Evolutionary conservation across 2,797 vertebrate species (phyloP), one percentile per base, ranked within the genome.

Genomic region (Enteromius unitaeniatus): DNA sequence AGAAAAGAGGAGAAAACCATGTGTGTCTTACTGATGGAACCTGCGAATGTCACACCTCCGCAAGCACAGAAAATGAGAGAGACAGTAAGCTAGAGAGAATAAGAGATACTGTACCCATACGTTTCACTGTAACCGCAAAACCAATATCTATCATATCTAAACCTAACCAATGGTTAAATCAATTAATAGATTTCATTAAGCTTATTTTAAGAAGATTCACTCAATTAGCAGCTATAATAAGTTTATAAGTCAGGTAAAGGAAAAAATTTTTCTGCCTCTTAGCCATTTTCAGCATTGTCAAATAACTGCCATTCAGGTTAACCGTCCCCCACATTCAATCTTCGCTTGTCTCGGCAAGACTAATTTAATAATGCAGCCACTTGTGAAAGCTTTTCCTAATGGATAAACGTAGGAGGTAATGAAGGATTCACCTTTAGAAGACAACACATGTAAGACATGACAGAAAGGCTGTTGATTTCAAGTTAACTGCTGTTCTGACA

Each of bases 401-500:
- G 19, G 65, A 78, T 84, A 26, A 70, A 84, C 23, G 26, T 78
- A 45, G 51, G 40, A 51, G 28, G 75, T 78, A 78, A 72, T 72
- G 74, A 78, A 64, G 53, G 53, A 55, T 21, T 70, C 67, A 72
- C n/a, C 74, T 84, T 78, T 62, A 72, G 21, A 77, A 53, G 1
- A 78, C 86, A 34, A 89, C 89, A 89, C 78, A 9, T 78, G 79
- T 85, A 79, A 64, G 31, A n/a, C 26, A 21, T 64, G 28, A 65
- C 21, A 40, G 78, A 79, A 79, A 79, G 26, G 26, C 42, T 67
- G 60, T 51, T 67, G 26, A 67, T 78, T 78, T 26, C 42, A 5
- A 13, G 58, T 40, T 45, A 49, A 19, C 14, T 49, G 13, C 28
- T 26, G 31, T 75, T 40, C 21, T 15, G 58, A 75, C 1, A 51